Evolutionary conservation across 64 coral and sea anemone species (phyloP), one percentile per base, ranked within the genome.

Genomic region (Stichodactyla mertensii): DNA sequence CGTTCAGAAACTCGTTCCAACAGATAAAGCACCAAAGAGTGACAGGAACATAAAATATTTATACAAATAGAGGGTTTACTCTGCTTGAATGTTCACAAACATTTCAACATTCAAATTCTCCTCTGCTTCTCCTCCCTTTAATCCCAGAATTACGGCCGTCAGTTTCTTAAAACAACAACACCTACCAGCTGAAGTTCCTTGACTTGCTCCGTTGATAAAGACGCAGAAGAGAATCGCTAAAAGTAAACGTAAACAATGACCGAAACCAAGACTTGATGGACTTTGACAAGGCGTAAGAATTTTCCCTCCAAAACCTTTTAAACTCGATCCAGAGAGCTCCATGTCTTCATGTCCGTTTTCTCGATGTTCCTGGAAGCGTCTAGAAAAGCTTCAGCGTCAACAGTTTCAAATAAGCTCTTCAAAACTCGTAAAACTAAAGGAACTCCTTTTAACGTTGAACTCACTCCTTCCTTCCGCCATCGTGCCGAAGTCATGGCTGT

Each of bases 381-480:
- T 81, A 4, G 19, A 19, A 6, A 52, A 81, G 53, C 26, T 53
- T 4, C 20, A 81, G 78, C 53, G 14, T 53, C 19, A 81, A 52
- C 16, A 81, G 78, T 81, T 81, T 55, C 78, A 52, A 52, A 81
- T 74, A 81, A 81, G 78, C 53, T 18, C 14, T 55, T 16, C 8
- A 16, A 53, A 53, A 55, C 51, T 54, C 36, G 54, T 16, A 7
- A 54, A 74, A 74, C 22, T 74, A 23, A 74, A 74, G 24, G 23
- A 74, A 13, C 23, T 74, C 69, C 69, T 9, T 27, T 23, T 11
- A 11, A 74, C 69, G 2, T 31, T 74, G 22, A 81, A 81, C 78
- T 14, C 36, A 10, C 51, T 16, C 53, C 51, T 81, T 81, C 78
- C 78, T 81, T 81, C 78, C 78, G 78, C 78, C 78, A 81, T 81